phyloP scores from a whole-genome alignment of 2,797 vertebrate genomes.

The Tangara arthus region DNA sequence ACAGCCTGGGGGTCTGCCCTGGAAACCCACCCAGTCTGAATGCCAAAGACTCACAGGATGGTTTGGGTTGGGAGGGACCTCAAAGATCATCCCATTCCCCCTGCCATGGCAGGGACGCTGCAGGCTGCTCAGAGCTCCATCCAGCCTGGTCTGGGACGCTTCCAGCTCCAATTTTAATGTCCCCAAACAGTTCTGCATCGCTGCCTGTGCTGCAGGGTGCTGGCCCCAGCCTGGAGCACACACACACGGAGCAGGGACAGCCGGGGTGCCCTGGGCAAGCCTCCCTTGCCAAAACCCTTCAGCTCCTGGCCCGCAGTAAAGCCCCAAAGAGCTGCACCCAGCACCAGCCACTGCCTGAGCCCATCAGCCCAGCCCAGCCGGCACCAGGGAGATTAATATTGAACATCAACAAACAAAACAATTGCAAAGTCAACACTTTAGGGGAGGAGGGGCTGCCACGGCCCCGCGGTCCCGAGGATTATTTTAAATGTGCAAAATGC shows the following conservation, averaged over 20 bases:
- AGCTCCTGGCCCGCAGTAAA: rapidly evolving
- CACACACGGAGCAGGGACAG: neutral
- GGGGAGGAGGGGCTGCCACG: neutral
- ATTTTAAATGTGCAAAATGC: conserved; percentile 22
- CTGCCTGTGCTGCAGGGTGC: rapidly evolving
- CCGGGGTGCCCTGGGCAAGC: rapidly evolving
- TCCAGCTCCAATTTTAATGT: rapidly evolving
- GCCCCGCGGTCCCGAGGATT: neutral
- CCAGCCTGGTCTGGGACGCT: rapidly evolving
- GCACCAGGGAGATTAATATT: neutral
- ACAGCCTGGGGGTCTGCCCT: neutral
- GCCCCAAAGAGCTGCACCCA: neutral
- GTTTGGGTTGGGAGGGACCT: neutral
- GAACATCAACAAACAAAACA: conserved; percentile 10
- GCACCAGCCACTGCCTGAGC: neutral
- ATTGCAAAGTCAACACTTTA: conserved; percentile 6
- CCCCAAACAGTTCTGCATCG: rapidly evolving
- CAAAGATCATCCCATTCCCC: no score
- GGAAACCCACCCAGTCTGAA: no score
- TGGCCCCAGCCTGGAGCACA: neutral
- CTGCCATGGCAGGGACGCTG: neutral
- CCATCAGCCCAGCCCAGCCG: rapidly evolving
- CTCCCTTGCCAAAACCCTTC: rapidly evolving
- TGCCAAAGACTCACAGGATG: neutral
- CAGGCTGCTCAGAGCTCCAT: neutral